Conservation (phyloP, 2,113 vertebrate genomes). For the Odontesthes bonariensis region DNA sequence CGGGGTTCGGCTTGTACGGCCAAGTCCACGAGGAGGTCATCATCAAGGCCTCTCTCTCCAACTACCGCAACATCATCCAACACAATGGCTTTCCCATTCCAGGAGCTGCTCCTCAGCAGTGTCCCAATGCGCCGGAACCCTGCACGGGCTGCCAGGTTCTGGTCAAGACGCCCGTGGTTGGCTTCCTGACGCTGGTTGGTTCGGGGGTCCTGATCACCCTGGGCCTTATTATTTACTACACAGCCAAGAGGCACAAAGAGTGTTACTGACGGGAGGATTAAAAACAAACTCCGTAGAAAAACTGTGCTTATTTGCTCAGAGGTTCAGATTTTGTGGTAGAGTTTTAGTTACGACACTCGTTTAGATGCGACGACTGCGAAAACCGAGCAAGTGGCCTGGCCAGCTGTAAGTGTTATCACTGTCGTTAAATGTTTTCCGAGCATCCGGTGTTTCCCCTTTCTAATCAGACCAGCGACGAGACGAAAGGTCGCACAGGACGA, state of each 20-base stretch:
- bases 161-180: constrained; percentile 86
- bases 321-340: too few species aligned
- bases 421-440: neutral
- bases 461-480: too few species aligned
- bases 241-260: constrained; percentile 85
- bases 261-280: constrained; percentile 26
- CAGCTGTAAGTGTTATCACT: neutral
- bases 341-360: too few species aligned
- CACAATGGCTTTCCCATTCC: constrained; percentile 88
- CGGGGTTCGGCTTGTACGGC: constrained; percentile 90
- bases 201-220: constrained; percentile 87
- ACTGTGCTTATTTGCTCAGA: too few species aligned
- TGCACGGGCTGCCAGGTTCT: constrained; percentile 83
- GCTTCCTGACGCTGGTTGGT: constrained; percentile 88
- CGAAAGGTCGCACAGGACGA: too few species aligned
- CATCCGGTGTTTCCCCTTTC: too few species aligned
- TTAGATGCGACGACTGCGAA: too few species aligned
- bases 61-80: constrained; percentile 91
- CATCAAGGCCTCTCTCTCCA: constrained; percentile 88
- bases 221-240: constrained; percentile 89
- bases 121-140: constrained; percentile 70
- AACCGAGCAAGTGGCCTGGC: too few species aligned
- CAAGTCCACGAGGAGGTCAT: constrained; percentile 86
- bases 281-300: neutral
- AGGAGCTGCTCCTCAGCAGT: constrained; percentile 71